A percentile compares a stretch with the other conserved stretches of the same genome.
These are phyloP conservation scores for Eupithecia abbreviata DNA, from an alignment of 2,888 invertebrate genomes.

Conservation along the genomic window DNA sequence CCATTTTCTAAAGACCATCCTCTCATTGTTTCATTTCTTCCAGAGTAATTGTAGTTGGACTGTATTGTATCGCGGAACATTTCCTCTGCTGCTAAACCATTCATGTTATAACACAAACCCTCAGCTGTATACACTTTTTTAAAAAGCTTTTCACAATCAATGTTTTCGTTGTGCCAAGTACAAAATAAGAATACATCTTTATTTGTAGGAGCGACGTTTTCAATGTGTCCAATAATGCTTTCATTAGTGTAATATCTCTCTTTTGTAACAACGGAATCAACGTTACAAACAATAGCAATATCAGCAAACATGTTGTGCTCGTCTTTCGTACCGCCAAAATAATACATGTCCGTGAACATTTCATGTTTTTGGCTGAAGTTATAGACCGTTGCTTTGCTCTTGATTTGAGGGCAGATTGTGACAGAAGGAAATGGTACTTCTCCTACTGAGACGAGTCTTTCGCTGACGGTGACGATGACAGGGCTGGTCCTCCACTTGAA, in stretches of 20 bases:
- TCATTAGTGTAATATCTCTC: constrained; percentile 16
- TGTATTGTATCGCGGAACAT: constrained; percentile 35
- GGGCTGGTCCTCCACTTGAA: constrained; percentile 32
- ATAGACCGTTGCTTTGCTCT: constrained; percentile 39
- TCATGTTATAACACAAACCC: constrained; percentile 6
- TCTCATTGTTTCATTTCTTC: constrained; percentile 20
- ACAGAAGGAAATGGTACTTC: constrained; percentile 58
- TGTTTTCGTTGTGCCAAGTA: background rate
- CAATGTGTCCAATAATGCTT: constrained; percentile 11
- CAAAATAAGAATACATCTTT: background rate
- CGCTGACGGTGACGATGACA: constrained; percentile 40
- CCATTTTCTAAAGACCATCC: constrained; percentile 53
- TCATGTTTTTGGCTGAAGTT: constrained; percentile 44
- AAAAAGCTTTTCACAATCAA: background rate
- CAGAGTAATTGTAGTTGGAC: constrained; percentile 48
- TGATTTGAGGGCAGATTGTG: constrained; percentile 60
- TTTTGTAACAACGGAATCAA: background rate
- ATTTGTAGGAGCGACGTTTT: background rate
- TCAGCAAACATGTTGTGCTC: constrained; percentile 8
- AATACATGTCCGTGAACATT: background rate
- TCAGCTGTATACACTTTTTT: constrained; percentile 16
- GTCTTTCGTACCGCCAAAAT: background rate
- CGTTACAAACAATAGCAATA: constrained; percentile 9
- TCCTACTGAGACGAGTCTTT: constrained; percentile 53
- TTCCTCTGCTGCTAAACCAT: background rate